Evolutionary conservation across 2,888 invertebrate genomes (phyloP).

Genomic region (Philereme transversata): DNA sequence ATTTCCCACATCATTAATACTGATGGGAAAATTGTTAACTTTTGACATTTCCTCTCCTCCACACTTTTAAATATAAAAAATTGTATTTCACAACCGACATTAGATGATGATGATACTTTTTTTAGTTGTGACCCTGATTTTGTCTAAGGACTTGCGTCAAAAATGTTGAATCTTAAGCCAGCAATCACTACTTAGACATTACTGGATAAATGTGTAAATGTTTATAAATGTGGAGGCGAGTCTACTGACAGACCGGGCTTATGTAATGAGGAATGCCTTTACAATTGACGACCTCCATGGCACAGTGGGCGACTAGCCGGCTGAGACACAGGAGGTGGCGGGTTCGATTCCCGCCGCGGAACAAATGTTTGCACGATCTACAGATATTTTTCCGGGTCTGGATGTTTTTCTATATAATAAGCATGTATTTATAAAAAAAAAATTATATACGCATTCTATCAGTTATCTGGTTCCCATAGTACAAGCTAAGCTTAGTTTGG

Average conservation of each 20-base stretch:
- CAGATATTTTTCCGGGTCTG: too few relatives aligned
- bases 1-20: not conserved
- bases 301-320: too few relatives aligned
- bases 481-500: too few relatives aligned
- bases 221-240: conserved; percentile 10
- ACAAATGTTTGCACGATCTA: too few relatives aligned
- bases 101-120: not conserved
- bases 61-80: conserved; percentile 13
- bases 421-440: too few relatives aligned
- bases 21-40: too few relatives aligned
- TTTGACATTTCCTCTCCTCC: conserved; percentile 5
- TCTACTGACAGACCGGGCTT: not conserved
- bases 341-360: too few relatives aligned
- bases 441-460: too few relatives aligned
- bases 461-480: too few relatives aligned
- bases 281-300: not conserved
- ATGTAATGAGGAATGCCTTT: conserved; percentile 29
- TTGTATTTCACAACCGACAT: conserved; percentile 7
- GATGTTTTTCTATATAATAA: too few relatives aligned
- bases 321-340: too few relatives aligned
- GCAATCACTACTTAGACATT: not conserved
- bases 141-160: conserved; percentile 17
- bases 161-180: conserved; percentile 1
- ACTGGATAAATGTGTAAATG: conserved; percentile 1
- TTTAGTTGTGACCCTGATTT: not conserved